Percentiles rank a stretch among this genome's conserved stretches.
phyloP scores from a whole-genome alignment of 2,888 invertebrate species.

The Eustalomyia histrio region DNA sequence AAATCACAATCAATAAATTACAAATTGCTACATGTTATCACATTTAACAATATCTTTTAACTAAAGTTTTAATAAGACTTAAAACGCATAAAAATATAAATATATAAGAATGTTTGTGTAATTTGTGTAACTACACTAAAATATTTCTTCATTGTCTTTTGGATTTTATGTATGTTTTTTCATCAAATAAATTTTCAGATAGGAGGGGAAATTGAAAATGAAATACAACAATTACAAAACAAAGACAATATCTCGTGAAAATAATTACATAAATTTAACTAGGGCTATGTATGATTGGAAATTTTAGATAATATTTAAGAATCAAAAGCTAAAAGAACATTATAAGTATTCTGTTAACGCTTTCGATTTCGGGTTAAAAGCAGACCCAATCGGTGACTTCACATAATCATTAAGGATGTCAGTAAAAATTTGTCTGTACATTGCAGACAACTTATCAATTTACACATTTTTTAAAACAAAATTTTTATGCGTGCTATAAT shows the following conservation, averaged over 20 bases:
- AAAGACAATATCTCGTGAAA: no score
- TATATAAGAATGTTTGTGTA: slow-evolving; percentile 12
- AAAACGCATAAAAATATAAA: not conserved
- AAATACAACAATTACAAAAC: no score
- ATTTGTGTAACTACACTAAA: slow-evolving; percentile 32
- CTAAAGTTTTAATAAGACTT: slow-evolving; percentile 2
- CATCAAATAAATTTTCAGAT: slow-evolving; percentile 10
- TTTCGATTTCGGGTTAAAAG: no score
- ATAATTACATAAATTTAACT: no score
- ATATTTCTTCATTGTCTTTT: slow-evolving; percentile 45
- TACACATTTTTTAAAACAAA: not conserved
- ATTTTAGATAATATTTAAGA: no score
- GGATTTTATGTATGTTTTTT: not conserved
- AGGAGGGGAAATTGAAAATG: not conserved
- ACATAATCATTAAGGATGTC: no score
- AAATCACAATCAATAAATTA: slow-evolving; percentile 36
- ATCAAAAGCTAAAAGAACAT: no score
- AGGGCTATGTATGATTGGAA: no score
- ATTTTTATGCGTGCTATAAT: slow-evolving; percentile 32
- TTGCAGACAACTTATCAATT: not conserved
- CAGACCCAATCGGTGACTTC: no score
- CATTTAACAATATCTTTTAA: slow-evolving; percentile 8
- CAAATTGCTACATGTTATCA: slow-evolving; percentile 17
- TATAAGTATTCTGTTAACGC: no score
- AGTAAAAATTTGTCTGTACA: no score